These are phyloP conservation scores for Agrypnia vestita DNA, from an alignment of 1,140 invertebrate genomes.

Conservation along the genomic window DNA sequence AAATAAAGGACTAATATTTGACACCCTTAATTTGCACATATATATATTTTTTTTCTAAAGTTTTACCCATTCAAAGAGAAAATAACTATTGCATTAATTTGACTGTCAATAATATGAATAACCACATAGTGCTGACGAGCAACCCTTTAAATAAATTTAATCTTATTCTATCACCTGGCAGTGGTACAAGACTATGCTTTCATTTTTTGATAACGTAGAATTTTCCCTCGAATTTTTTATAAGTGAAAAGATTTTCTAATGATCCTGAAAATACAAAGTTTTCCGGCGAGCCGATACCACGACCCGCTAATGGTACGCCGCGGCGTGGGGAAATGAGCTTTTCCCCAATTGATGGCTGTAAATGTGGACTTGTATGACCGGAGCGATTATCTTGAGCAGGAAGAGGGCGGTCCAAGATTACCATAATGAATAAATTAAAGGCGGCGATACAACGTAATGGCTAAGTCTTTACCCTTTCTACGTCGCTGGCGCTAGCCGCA, in stretches of 20 bases:
- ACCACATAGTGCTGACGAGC: too few species aligned
- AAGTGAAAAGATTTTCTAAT: slow-evolving; percentile 3
- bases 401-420: slow-evolving; percentile 57
- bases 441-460: slow-evolving; percentile 50
- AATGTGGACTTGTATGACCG: slow-evolving; percentile 52
- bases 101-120: too few species aligned
- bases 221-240: too few species aligned
- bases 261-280: slow-evolving; percentile 2
- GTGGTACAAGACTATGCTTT: too few species aligned
- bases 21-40: too few species aligned
- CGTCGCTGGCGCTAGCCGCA: neutral
- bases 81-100: too few species aligned
- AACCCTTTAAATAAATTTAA: too few species aligned
- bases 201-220: too few species aligned
- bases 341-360: slow-evolving; percentile 41
- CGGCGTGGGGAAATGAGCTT: slow-evolving; percentile 35
- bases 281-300: neutral
- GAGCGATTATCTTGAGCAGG: slow-evolving; percentile 57
- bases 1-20: too few species aligned
- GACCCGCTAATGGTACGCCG: neutral
- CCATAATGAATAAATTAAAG: slow-evolving; percentile 59
- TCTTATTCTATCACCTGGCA: too few species aligned
- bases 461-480: slow-evolving; percentile 26
- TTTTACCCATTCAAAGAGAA: too few species aligned
- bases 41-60: too few species aligned